These are phyloP conservation scores for Erythrocebus patas DNA, from an alignment of 2,113 vertebrate species.

Conservation along the genomic window DNA sequence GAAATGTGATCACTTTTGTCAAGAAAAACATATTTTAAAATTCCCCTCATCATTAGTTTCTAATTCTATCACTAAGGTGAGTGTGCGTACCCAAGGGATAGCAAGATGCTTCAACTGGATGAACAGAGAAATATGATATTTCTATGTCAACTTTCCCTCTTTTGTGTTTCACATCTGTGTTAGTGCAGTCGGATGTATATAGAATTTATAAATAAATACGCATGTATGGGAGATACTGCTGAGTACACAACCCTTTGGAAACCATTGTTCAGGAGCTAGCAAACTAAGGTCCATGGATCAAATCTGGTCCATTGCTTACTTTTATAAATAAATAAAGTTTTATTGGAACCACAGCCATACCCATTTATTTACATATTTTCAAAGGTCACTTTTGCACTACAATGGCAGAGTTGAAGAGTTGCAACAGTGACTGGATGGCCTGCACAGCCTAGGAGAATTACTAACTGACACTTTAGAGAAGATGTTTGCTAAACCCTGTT, in stretches of 20 bases:
- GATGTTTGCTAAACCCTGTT: neutral
- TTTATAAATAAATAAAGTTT: constrained; percentile 34
- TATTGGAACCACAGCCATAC: neutral
- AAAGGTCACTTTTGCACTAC: neutral
- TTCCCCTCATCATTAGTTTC: neutral
- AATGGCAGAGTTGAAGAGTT: neutral
- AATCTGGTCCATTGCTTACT: neutral
- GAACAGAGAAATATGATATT: neutral
- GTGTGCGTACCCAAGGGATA: neutral
- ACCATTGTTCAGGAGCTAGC: neutral
- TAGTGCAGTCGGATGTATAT: too few species aligned
- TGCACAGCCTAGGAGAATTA: neutral
- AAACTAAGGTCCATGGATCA: neutral
- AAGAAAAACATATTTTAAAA: neutral
- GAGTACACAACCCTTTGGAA: neutral
- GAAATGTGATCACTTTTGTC: neutral
- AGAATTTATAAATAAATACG: neutral
- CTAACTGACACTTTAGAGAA: neutral
- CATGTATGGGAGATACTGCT: neutral
- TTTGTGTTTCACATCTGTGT: neutral
- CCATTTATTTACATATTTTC: neutral
- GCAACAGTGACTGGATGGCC: neutral
- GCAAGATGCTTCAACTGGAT: neutral
- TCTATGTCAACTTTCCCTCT: neutral
- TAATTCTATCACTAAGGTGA: neutral